Evolutionary conservation across 2,888 invertebrate genomes (phyloP), one percentile per base, ranked within the genome.

Genomic region (Chirona hameri): DNA sequence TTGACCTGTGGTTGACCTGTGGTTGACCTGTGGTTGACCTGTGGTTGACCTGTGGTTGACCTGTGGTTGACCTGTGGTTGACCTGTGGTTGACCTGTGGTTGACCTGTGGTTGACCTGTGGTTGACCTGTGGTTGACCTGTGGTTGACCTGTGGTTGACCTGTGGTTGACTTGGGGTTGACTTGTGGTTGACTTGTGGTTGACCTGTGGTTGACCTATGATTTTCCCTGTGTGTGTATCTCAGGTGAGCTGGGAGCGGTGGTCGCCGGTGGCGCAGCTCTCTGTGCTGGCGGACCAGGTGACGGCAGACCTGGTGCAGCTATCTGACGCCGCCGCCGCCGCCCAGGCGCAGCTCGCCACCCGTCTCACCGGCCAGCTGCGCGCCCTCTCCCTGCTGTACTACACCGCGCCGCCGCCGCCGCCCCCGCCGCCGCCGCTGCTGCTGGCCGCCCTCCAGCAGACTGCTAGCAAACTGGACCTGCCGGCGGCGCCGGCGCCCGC

Each of bases 341-440:
- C n/a, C 48, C 48, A 76, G 76, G 79, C 52, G 10, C n/a, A 24
- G 5, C 39, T 12, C 12, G 48, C 79, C 48, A n/a, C 27, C 52
- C 48, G 48, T 2, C 52, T 79, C 27, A 46, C 48, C 24, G 79
- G 48, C 79, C 48, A 79, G n/a, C 52, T 79, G 79, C 79, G 79
- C 79, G 79, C 79, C 14, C 52, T 79, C 14, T n/a, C 52, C 14
- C 79, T 79, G 79, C 48, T 79, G 24, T 46, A 46, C 48, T 52
- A 79, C 48, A 52, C 52, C 27, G 79, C 79, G 27, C 48, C 79
- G 52, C 79, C 79, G 52, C 24, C 79, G 27, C 79, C 79, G 52
- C 24, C 76, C 27, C 10, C 18, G 79, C 48, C 79, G 52, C 48
- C 79, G 15, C 14, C 79, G 7, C 9, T 27, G 27, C 46, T 52